Evolutionary conservation across 2,888 invertebrate species (phyloP), one percentile per base, ranked within the genome.

Genomic region (Drosophila pseudotakahashii): DNA sequence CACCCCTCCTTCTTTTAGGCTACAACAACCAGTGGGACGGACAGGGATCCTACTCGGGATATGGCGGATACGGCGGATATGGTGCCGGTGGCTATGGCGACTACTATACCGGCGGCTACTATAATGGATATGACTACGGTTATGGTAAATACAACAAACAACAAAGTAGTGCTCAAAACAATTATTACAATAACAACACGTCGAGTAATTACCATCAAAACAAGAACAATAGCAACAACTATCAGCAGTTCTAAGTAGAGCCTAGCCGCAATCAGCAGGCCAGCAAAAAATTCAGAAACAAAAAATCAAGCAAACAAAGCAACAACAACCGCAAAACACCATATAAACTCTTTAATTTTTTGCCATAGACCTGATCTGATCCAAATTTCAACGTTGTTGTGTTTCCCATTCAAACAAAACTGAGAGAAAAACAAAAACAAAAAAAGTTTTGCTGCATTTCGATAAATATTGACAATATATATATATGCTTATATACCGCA

Each of bases 41-140:
- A 59, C 92, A 91, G 85, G 93, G 95, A 10, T 95, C 96, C 37
- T 94, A 96, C 72, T 95, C 95, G 0, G 94, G 95, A 5, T 95
- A 96, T 82, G 94, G 95, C 80, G 94, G 95, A 9, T 94, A 95
- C 85, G 95, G 94, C 44, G 94, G 95, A 73, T 94, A 94, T 89
- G 86, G 89, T 76, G 94, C 94, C 73, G 94, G 95, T 84, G 94
- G 95, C 86, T 94, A 95, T 85, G 95, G 95, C 92, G 95, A 96
- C 81, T 95, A 95, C 90, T 96, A 96, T 92, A 94, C 95, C 90
- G 94, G 94, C 72, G 90, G 91, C 81, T 90, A 90, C 78, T 91
- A 91, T 87, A 95, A 95, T 87, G 95, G 95, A 90, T 94, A 94
- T 92, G 94, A 94, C 92, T 95, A 96, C 90, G 95, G 96, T 93